phyloP scores from a whole-genome alignment of 2,113 vertebrate genomes.

The Nothobranchius kuhntae region DNA sequence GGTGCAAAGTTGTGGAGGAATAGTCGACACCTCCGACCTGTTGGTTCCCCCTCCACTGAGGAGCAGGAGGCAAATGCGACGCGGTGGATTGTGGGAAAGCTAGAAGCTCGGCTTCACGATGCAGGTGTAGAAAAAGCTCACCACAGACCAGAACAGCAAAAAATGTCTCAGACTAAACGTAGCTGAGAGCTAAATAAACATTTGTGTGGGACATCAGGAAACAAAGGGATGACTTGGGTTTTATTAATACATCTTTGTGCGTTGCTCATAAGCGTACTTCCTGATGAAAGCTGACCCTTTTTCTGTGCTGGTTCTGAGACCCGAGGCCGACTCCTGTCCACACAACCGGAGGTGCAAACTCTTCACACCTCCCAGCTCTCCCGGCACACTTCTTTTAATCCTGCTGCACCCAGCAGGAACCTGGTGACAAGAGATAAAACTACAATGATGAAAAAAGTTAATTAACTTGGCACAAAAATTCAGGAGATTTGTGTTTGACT shows the following conservation, averaged over 20 bases:
- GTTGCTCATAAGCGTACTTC: too few species aligned
- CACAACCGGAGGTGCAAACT: conserved; percentile 78
- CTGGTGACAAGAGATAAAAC: not conserved
- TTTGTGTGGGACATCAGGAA: too few species aligned
- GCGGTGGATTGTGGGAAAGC: conserved; percentile 76
- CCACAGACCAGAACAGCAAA: not conserved
- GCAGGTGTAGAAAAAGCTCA: conserved; percentile 1
- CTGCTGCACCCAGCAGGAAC: not conserved
- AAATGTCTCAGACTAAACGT: too few species aligned
- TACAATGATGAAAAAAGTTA: too few species aligned
- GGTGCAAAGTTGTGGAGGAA: conserved; percentile 16
- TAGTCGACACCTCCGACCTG: conserved; percentile 38
- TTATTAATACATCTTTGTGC: too few species aligned
- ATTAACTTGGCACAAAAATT: too few species aligned
- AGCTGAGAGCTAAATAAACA: too few species aligned
- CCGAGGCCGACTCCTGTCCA: conserved; percentile 72
- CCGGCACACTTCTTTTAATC: conserved; percentile 67
- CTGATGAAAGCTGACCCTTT: too few species aligned
- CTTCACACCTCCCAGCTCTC: conserved; percentile 68
- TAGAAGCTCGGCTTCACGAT: conserved; percentile 47
- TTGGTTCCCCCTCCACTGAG: conserved; percentile 37
- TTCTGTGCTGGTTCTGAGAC: conserved; percentile 26
- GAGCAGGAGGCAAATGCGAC: conserved; percentile 74
- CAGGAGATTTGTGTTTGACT: too few species aligned
- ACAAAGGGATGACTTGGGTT: too few species aligned